Percentiles rank a stretch among this genome's conserved stretches.
Evolutionary conservation across 1,140 invertebrate species (phyloP).

Genomic region (Vanessa atalanta): DNA sequence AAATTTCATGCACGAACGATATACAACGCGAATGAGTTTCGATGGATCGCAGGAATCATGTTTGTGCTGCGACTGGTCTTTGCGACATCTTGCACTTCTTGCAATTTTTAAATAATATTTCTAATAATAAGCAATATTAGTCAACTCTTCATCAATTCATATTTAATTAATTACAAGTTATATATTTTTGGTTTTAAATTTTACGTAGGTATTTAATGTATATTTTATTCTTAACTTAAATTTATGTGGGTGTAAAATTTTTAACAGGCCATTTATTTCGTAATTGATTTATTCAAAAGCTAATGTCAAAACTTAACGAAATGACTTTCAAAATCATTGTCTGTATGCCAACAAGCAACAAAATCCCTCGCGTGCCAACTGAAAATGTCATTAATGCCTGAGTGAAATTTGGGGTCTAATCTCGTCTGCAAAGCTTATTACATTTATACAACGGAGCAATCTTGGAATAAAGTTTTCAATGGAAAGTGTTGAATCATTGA

Average conservation of each 20-base stretch:
- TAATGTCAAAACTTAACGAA: constrained; percentile 56
- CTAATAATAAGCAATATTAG: too few relatives aligned
- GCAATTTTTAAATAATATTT: background rate
- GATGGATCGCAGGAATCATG: constrained; percentile 33
- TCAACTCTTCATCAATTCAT: background rate
- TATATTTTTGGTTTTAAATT: too few relatives aligned
- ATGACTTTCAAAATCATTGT: constrained; percentile 79
- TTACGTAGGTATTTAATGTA: too few relatives aligned
- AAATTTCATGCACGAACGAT: constrained; percentile 71
- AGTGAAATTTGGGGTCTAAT: constrained; percentile 78
- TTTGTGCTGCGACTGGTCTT: constrained; percentile 17
- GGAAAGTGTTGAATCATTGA: constrained; percentile 77
- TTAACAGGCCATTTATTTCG: constrained; percentile 10
- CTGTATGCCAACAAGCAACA: constrained; percentile 60
- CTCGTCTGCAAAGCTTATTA: constrained; percentile 79
- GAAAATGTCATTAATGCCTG: constrained; percentile 80
- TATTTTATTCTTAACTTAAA: background rate
- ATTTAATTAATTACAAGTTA: background rate
- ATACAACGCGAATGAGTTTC: constrained; percentile 38
- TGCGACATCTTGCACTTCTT: background rate
- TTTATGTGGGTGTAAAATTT: constrained; percentile 2
- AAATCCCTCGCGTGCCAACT: constrained; percentile 65
- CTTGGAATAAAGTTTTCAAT: constrained; percentile 80
- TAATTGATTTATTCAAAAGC: constrained; percentile 35
- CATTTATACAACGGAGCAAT: constrained; percentile 79